A percentile compares a stretch with the other conserved stretches of the same genome.
Conservation (phyloP, 2,888 invertebrate species). For the Ornithoptera alexandrae region DNA sequence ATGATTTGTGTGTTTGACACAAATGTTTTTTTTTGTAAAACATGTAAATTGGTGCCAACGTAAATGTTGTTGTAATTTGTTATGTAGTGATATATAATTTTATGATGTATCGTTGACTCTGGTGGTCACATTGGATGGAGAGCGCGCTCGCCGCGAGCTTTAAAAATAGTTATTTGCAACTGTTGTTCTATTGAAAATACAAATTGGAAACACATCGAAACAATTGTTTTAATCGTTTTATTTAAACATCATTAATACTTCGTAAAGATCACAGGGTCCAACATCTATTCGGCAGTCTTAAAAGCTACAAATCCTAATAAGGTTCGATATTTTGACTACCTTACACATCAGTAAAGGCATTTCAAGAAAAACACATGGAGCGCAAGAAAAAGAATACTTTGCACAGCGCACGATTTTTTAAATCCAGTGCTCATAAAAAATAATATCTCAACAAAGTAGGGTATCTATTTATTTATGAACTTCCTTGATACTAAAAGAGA, state of each 20-base stretch:
- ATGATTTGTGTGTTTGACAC: slow-evolving; percentile 67
- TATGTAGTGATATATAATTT: slow-evolving; percentile 76
- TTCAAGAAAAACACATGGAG: no score
- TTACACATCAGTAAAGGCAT: no score
- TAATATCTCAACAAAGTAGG: not conserved
- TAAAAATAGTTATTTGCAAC: slow-evolving; percentile 72
- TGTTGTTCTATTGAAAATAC: slow-evolving; percentile 77
- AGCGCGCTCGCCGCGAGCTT: slow-evolving; percentile 54
- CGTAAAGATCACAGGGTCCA: not conserved
- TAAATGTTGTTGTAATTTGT: slow-evolving; percentile 79
- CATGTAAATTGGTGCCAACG: slow-evolving; percentile 77
- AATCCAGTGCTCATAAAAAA: not conserved
- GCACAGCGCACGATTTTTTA: not conserved
- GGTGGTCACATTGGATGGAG: slow-evolving; percentile 50
- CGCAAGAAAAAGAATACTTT: not conserved
- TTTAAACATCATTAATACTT: slow-evolving; percentile 32
- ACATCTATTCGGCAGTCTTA: no score
- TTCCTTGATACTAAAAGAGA: not conserved
- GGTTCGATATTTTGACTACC: no score
- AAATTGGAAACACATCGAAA: slow-evolving; percentile 59
- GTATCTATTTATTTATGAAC: not conserved
- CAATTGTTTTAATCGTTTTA: slow-evolving; percentile 46
- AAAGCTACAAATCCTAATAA: no score
- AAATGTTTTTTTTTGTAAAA: slow-evolving; percentile 65
- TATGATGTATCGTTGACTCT: slow-evolving; percentile 74